Evolutionary conservation across 2,113 vertebrate species (phyloP), one percentile per base, ranked within the genome.

Genomic region (Cavia aperea): DNA sequence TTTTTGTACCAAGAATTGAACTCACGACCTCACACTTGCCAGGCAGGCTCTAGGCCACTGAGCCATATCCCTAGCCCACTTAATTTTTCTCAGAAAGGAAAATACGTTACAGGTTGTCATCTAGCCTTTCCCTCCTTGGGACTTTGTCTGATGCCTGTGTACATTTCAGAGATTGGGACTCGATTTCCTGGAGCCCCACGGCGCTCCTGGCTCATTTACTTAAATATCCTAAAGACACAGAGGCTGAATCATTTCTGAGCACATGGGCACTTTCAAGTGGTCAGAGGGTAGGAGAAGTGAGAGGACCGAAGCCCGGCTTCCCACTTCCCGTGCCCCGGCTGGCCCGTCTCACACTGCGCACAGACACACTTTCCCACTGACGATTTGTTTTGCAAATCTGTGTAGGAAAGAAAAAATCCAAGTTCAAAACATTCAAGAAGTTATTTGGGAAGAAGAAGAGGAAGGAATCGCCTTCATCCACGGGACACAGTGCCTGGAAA

Each of bases 401-500:
- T 79, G 58, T 93, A 99, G 98, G 98, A 96, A 98, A 97, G 97
- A 99, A 98, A 96, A 98, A 98, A 92, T 99, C 98, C 1, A 99
- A 98, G 95, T 97, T 99, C 86, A 99, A 98, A 95, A 98, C 98
- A 29, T 97, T 99, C 87, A 99, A 98, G 95, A 98, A 98, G 89
- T 97, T 99, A 81, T 98, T 99, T 73, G 97, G 97, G 75, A 99
- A 97, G 95, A 98, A 98, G 97, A 99, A 98, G 96, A 98, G 98
- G 96, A 97, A 98, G 82, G 98, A 97, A 12, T 94, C 93, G 0
- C 94, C 96, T 14, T 86, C 96, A 0, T 88, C 97, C 73, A 85
- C 98, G 5, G 97, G 86, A 85, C 96, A 94, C 58, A 97, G 83
- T 58, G 87, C 46, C 21, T 90, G 98, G 97, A 98, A 98, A 93